Evolutionary conservation across 2,888 invertebrate genomes (phyloP), one percentile per base, ranked within the genome.

Genomic region (Philaethria dido): DNA sequence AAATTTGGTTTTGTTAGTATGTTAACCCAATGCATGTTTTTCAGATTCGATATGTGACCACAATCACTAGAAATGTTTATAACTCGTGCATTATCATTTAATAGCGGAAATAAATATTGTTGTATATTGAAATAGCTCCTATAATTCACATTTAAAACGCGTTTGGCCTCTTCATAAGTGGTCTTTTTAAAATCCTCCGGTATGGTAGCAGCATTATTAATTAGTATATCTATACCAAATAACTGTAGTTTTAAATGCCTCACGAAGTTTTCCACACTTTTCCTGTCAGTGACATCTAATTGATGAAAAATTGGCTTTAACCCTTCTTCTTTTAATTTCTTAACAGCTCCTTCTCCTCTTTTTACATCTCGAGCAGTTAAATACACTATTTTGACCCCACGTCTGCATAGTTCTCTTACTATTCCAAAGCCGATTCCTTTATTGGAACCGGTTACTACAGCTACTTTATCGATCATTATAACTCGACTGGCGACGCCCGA

Each of bases 361-460:
- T 72, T 78, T 22, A 83, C 83, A 81, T 94, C 93, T 73, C 95
- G 87, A 1, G 95, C 89, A 42, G 96, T 95, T 50, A 96, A 80
- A 79, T 94, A 95, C 0, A 96, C 95, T 66, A 86, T 84, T 3
- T 94, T 95, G 69, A 94, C 84, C 75, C 93, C 95, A 75, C 93
- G 87, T 74, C 92, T 84, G 72, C 94, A 94, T 11, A 95, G 80
- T 8, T 92, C 93, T 80, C 93, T 93, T 0, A 94, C 94, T 65
- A 94, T 94, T 0, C 88, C 94, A 76, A 87, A 94, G 9, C 95
- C 95, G 69, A 95, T 94, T 0, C 95, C 95, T 83, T 94, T 95
- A 78, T 95, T 95, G 8, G 92, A 85, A 25, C 95, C 95, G n/a
- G 95, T 95, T 5, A 95, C 95, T 3, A 82, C 73, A 20, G 82